phyloP scores from a whole-genome alignment of 2,888 invertebrate genomes.

The Geotrupes spiniger region DNA sequence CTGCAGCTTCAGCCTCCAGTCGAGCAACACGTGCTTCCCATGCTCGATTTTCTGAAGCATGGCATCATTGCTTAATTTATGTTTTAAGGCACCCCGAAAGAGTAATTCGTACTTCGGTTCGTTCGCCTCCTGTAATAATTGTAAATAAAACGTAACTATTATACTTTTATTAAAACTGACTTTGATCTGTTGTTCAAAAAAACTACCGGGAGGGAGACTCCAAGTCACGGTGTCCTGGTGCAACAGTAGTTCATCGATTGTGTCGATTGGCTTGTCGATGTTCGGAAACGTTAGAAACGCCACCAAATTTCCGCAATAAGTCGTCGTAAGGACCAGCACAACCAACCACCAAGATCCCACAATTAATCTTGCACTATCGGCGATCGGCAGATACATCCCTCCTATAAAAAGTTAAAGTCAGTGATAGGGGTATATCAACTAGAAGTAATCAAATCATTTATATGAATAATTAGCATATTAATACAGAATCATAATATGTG shows the following conservation, averaged over 20 bases:
- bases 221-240: conserved; percentile 63
- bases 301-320: conserved; percentile 89
- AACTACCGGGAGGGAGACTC: conserved; percentile 75
- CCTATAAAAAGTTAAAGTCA: conserved; percentile 54
- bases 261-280: conserved; percentile 69
- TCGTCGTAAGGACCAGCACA: conserved; percentile 83
- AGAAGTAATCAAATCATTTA: too few relatives aligned
- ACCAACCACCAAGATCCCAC: conserved; percentile 92
- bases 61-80: conserved; percentile 50
- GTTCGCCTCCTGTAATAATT: conserved; percentile 49
- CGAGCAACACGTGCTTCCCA: conserved; percentile 72
- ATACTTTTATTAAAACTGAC: conserved; percentile 39
- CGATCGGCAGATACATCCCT: conserved; percentile 80
- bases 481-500: too few relatives aligned
- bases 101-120: conserved; percentile 60
- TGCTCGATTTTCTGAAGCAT: conserved; percentile 60
- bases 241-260: conserved; percentile 62
- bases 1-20: conserved; percentile 76
- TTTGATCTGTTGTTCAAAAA: conserved; percentile 63
- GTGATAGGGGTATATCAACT: too few relatives aligned
- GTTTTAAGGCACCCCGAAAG: conserved; percentile 56
- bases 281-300: conserved; percentile 91
- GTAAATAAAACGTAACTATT: not conserved
- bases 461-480: too few relatives aligned
- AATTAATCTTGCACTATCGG: conserved; percentile 81